These are phyloP conservation scores for Coenobita brevimanus DNA, from an alignment of 1,140 invertebrate genomes.

Conservation along the genomic window DNA sequence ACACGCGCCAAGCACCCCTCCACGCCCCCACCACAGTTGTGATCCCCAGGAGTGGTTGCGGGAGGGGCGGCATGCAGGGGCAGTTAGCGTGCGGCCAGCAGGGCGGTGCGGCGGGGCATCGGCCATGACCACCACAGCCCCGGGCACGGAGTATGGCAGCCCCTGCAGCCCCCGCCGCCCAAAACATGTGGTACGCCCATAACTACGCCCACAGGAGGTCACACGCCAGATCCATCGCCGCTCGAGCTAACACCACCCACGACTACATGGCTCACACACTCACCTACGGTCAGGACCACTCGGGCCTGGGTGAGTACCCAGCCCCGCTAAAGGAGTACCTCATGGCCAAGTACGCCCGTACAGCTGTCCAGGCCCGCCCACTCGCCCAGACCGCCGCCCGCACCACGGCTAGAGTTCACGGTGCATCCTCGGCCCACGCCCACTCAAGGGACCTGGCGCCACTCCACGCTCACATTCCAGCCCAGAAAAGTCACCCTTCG, in stretches of 20 bases:
- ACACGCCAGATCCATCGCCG: conserved; percentile 38
- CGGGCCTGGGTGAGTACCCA: conserved; percentile 3
- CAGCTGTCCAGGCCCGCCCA: conserved; percentile 2
- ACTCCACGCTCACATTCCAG: neutral
- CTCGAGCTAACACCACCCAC: neutral
- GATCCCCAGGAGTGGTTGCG: neutral
- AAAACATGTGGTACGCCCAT: conserved; percentile 61
- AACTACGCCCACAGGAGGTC: conserved; percentile 60
- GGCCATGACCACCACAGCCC: conserved; percentile 45
- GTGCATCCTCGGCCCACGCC: neutral
- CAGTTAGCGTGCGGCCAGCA: conserved; percentile 21
- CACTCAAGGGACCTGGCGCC: neutral
- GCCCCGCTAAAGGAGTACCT: conserved; percentile 39
- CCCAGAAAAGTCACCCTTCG: conserved; percentile 3
- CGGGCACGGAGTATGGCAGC: conserved; percentile 50
- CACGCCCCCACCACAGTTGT: too few relatives aligned
- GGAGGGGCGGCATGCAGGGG: neutral
- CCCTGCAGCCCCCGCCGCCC: conserved; percentile 19
- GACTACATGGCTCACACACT: conserved; percentile 38
- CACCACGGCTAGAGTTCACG: neutral
- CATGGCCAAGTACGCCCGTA: conserved; percentile 41
- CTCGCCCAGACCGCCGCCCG: neutral
- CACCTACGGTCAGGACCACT: conserved; percentile 36
- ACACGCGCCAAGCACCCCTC: too few relatives aligned
- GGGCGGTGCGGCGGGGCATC: conserved; percentile 25